Evolutionary conservation across 2,113 vertebrate genomes (phyloP), one percentile per base, ranked within the genome.

Genomic region (Phrynosoma platyrhinos): DNA sequence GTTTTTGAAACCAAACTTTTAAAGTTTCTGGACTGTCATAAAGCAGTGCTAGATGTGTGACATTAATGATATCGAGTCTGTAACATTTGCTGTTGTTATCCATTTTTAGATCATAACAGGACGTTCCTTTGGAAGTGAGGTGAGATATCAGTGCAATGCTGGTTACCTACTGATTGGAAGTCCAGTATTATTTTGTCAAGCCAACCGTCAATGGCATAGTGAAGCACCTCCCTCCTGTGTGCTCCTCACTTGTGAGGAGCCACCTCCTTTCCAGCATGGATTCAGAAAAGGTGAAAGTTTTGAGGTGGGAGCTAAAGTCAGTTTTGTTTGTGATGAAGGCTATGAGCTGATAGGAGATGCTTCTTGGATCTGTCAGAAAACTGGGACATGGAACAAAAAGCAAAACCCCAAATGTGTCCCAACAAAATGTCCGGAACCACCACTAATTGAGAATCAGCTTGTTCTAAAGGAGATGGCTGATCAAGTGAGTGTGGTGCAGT

Each of bases 151-250:
- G 72, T 99, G 99, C 86, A 96, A 98, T 21, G 92, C 97, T 82
- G 99, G 99, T 79, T 99, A 97, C 91, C 95, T 94, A 52, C 90
- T 98, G 55, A 84, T 96, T 0, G 99, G 99, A 81, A 98, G 94
- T 64, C 91, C 96, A 3, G 94, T 98, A 20, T 97, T 98, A 88
- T 88, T 97, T 88, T 99, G 99, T 93, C 98, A 99, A 94, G 98
- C 98, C 84, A 99, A 99, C 93, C 98, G 98, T 2, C 98, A 98
- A 0, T 99, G 99, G 99, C 96, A 98, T 92, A 98, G 97, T 91
- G 97, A 94, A 20, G 96, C 97, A 2, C 96, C 96, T 81, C 97
- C 98, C 64, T 85, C 87, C 13, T 99, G 99, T 77, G 82, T 97
- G 81, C 98, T 97, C n/a, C 94, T 98, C 86, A 98, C 96, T 93